Evolutionary conservation across 2,113 vertebrate genomes (phyloP).

Genomic region (Balaeniceps rex): DNA sequence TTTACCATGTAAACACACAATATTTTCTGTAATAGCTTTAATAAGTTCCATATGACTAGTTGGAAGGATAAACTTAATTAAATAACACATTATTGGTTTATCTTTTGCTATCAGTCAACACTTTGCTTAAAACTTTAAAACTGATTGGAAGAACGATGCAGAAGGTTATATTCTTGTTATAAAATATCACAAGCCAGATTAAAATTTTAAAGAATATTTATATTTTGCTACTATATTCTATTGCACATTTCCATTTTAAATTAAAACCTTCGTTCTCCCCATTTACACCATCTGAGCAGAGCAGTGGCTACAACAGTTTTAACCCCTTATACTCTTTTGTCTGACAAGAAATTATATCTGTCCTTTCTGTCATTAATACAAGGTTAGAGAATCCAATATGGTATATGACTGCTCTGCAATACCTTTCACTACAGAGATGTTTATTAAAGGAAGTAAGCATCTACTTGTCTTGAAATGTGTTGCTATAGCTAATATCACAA

Average conservation of each 20-base stretch:
- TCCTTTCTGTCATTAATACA: not conserved
- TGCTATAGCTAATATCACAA: not conserved
- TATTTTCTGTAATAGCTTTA: constrained; percentile 8
- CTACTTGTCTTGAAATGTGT: not conserved
- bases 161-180: not conserved
- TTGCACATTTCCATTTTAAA: not conserved
- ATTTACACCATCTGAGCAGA: not conserved
- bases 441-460: not conserved
- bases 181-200: not conserved
- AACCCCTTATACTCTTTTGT: not conserved
- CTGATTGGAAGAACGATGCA: not conserved
- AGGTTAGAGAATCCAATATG: not conserved
- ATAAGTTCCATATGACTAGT: not conserved
- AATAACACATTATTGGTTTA: not conserved
- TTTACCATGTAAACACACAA: not conserved
- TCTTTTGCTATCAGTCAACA: not conserved
- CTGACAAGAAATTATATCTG: not conserved
- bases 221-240: not conserved
- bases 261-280: not conserved
- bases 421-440: not conserved
- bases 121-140: not conserved
- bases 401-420: not conserved
- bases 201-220: not conserved
- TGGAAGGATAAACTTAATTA: not conserved
- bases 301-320: not conserved